Base-by-base conservation (phyloP, 2,113 vertebrate species). In the Triplophysa tibetana region DNA sequence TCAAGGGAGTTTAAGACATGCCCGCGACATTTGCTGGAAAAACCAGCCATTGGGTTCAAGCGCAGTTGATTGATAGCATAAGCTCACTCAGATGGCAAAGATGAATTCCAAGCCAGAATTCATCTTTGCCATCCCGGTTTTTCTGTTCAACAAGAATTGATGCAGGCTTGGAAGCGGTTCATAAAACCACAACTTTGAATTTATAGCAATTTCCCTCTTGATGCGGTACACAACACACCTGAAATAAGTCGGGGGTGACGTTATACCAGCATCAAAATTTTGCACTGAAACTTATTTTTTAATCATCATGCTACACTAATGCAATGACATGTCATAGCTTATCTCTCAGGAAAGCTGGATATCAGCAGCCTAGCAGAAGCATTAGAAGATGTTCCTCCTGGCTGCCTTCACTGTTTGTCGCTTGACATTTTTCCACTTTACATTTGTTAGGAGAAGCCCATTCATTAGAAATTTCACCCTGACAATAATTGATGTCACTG, bases 401-500 rank as follows among this genome's bases (percentile, higher is more conserved):
- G 33, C 19, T 21, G 24, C 72, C 70, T 74, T 68, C 29, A 63
- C 60, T 24, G 45, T 23, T 76, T 70, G 74, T 61, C 29, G 54
- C 54, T 77, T 68, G 56, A 77, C 56, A 81, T 24, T 54, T 70
- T 17, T 77, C 1, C 21, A 43, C 41, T 21, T 3, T 58, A 80
- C 86, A 88, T 87, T 86, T 88, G 87, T 90, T 84, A 86, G 84
- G 87, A 82, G 82, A 85, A 81, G 73, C 84, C 88, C 91, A 92
- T 90, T 90, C 87, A 91, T 89, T 50, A 17, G 45, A 70, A 66
- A 76, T 86, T 87, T 86, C 84, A 87, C 85, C 85, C 38, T 8
- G 79, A 67, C 48, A 69, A 82, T 89, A 91, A 91, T 88, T 89
- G 89, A 90, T 75, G 83, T 84, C 84, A 90, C 90, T 85, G 89